phyloP scores from a whole-genome alignment of 92 coral and sea anemone species.

The Chrysogorgia sp. region DNA sequence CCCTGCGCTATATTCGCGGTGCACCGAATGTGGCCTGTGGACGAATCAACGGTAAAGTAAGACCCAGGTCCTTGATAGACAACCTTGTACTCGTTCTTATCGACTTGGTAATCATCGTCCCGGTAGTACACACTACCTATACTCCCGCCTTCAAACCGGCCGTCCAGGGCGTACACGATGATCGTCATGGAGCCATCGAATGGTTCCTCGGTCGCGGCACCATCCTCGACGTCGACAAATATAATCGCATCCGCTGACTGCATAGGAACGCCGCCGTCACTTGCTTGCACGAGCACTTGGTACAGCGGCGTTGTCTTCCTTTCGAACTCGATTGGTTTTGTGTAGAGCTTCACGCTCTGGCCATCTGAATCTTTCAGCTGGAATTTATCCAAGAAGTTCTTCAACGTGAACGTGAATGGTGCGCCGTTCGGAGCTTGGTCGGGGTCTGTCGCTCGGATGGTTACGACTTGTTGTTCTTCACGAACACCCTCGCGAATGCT shows the following conservation, averaged over 20 bases:
- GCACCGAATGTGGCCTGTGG: constrained; percentile 74
- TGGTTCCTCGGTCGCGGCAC: constrained; percentile 72
- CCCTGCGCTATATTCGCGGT: constrained; percentile 58
- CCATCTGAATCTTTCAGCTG: constrained; percentile 60
- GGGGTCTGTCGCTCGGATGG: constrained; percentile 76
- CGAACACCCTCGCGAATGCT: constrained; percentile 30
- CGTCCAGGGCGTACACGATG: constrained; percentile 79
- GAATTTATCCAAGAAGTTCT: constrained; percentile 47
- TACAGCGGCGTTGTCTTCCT: constrained; percentile 66
- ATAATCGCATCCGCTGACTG: constrained; percentile 63
- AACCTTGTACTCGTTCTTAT: constrained; percentile 62
- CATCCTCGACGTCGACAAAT: constrained; percentile 71
- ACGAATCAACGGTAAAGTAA: constrained; percentile 65
- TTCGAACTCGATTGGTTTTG: constrained; percentile 47
- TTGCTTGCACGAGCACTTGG: constrained; percentile 65
- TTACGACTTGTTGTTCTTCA: constrained; percentile 65
- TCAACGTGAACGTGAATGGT: constrained; percentile 71
- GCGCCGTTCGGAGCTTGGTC: constrained; percentile 77
- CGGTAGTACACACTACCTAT: constrained; percentile 75
- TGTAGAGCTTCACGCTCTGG: constrained; percentile 58
- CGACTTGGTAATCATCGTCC: constrained; percentile 80
- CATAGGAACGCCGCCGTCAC: constrained; percentile 75
- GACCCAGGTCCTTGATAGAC: constrained; percentile 60
- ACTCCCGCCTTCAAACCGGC: constrained; percentile 73
- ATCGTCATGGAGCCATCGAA: constrained; percentile 69